phyloP scores from a whole-genome alignment of 2,888 invertebrate genomes.

The Noctua comes region DNA sequence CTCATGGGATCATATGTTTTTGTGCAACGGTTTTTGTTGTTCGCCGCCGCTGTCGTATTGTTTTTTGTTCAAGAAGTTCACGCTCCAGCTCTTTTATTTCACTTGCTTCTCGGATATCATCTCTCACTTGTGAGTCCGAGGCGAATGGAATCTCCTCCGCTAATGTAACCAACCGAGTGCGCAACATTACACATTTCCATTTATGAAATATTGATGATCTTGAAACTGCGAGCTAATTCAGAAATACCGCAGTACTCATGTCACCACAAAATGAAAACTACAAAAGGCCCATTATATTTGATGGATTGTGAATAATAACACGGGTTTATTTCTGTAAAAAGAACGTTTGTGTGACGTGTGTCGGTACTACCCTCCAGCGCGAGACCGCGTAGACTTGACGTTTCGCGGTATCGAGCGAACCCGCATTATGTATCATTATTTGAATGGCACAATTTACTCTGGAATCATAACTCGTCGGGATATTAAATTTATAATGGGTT shows the following conservation, averaged over 20 bases:
- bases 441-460: conserved; percentile 87
- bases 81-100: conserved; percentile 88
- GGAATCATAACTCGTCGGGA: conserved; percentile 82
- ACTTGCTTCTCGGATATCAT: conserved; percentile 84
- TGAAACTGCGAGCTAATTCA: conserved; percentile 37
- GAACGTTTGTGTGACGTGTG: conserved; percentile 17
- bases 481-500: conserved; percentile 86
- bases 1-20: conserved; percentile 90
- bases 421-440: conserved; percentile 88
- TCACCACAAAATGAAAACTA: conserved; percentile 48
- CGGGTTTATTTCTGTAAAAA: conserved; percentile 15
- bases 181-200: conserved; percentile 49
- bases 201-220: conserved; percentile 54
- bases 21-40: conserved; percentile 91
- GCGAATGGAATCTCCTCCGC: conserved; percentile 61
- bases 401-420: conserved; percentile 79
- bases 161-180: conserved; percentile 38
- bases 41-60: conserved; percentile 87
- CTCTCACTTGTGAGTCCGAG: conserved; percentile 72
- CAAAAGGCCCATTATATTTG: conserved; percentile 49
- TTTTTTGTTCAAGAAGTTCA: conserved; percentile 87
- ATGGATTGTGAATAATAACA: conserved; percentile 52
- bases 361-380: conserved; percentile 63
- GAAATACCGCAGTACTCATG: conserved; percentile 32
- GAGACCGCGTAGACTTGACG: conserved; percentile 61